A percentile compares a stretch with the other conserved stretches of the same genome.
phyloP scores from a whole-genome alignment of 2,888 invertebrate genomes.

The Ectemnius cavifrons region DNA sequence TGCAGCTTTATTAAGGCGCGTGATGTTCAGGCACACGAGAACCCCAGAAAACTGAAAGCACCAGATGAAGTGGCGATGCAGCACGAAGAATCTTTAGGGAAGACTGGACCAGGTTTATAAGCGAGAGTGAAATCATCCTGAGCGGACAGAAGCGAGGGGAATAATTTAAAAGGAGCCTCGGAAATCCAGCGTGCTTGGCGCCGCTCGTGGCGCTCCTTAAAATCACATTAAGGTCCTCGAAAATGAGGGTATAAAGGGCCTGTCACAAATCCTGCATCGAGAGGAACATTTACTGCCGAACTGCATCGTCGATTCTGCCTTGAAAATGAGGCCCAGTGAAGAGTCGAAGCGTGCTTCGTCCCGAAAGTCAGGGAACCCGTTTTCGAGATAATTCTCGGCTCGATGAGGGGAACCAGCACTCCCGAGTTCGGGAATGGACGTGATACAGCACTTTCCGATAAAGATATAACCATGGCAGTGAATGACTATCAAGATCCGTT shows the following conservation, averaged over 20 bases:
- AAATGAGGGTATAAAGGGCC: constrained; percentile 31
- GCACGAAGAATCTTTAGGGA: too few species aligned
- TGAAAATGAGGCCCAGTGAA: neutral
- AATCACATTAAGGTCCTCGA: constrained; percentile 55
- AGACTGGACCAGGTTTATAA: too few species aligned
- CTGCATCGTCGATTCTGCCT: neutral
- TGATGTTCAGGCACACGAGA: too few species aligned
- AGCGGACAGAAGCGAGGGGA: constrained; percentile 14
- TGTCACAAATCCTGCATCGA: constrained; percentile 30
- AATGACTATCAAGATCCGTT: neutral
- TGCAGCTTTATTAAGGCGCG: too few species aligned
- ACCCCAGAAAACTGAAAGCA: too few species aligned
- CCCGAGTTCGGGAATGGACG: neutral
- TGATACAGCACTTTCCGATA: constrained; percentile 9
- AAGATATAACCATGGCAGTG: neutral
- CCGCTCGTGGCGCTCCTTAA: constrained; percentile 48
- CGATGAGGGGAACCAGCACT: neutral
- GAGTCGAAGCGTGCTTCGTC: neutral
- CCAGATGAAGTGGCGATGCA: too few species aligned
- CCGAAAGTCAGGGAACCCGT: neutral
- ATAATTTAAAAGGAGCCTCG: constrained; percentile 44
- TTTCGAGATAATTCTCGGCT: constrained; percentile 7
- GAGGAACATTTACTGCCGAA: neutral
- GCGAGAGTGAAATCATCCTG: neutral
- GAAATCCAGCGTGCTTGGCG: constrained; percentile 40